These are phyloP conservation scores for Scomber colias DNA, from an alignment of 2,113 vertebrate species.

Conservation along the genomic window DNA sequence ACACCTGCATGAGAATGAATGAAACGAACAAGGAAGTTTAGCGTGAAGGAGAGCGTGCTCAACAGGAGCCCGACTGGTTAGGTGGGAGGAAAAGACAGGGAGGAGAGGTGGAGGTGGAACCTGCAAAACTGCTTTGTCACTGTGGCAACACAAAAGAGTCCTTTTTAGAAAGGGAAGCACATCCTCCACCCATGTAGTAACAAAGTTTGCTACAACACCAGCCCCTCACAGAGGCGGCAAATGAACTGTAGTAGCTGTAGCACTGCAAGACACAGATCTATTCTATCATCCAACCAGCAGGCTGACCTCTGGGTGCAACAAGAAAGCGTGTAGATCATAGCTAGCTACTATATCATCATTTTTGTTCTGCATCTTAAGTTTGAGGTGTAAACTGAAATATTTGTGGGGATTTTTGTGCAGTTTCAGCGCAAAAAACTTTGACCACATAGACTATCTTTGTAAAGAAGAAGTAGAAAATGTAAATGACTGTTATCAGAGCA, in stretches of 20 bases:
- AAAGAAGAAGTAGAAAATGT: no score
- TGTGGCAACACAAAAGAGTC: constrained; percentile 70
- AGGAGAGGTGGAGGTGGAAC: constrained; percentile 73
- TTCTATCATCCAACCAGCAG: not conserved
- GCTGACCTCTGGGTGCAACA: not conserved
- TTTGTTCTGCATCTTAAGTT: not conserved
- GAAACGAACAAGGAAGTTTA: constrained; percentile 70
- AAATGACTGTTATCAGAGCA: no score
- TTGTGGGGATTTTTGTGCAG: no score
- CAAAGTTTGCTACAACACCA: constrained; percentile 22
- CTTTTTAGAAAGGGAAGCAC: constrained; percentile 42
- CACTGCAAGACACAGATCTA: constrained; percentile 10
- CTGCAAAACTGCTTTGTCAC: constrained; percentile 83
- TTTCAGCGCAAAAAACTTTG: no score
- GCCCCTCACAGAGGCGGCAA: constrained; percentile 24
- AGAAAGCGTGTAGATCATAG: not conserved
- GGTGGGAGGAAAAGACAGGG: constrained; percentile 23
- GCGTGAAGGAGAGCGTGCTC: constrained; percentile 33
- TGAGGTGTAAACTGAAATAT: not conserved
- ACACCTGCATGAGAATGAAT: constrained; percentile 64
- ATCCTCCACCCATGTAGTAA: constrained; percentile 44
- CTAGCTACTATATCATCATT: not conserved
- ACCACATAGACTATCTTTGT: no score
- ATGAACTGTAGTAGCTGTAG: constrained; percentile 17
- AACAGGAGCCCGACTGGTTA: constrained; percentile 27